phyloP scores from a whole-genome alignment of 2,113 vertebrate species.

The Mandrillus leucophaeus region DNA sequence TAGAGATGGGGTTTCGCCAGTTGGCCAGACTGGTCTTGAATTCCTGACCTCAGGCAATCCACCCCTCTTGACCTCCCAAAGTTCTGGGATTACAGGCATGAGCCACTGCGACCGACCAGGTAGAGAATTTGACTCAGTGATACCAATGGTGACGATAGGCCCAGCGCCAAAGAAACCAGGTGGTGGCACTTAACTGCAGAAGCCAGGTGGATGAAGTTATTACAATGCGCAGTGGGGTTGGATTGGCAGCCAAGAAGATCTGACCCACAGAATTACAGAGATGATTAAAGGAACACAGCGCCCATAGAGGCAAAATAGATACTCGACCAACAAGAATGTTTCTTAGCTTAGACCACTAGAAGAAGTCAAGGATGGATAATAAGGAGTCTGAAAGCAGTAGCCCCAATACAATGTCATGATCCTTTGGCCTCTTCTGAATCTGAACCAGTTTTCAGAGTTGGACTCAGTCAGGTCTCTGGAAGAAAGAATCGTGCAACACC shows the following conservation, averaged over 20 bases:
- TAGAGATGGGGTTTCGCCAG: too few species aligned
- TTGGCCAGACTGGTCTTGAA: too few species aligned
- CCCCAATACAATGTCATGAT: not conserved
- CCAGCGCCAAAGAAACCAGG: not conserved
- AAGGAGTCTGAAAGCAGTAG: not conserved
- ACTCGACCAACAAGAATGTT: not conserved
- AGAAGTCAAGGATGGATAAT: not conserved
- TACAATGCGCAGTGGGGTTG: not conserved
- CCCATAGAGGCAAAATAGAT: too few species aligned
- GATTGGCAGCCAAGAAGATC: not conserved
- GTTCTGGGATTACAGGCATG: too few species aligned
- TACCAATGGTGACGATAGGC: not conserved
- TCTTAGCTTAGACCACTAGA: not conserved
- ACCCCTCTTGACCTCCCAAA: too few species aligned
- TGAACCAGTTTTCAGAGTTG: not conserved
- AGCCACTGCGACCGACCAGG: fast-evolving
- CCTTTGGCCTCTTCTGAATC: not conserved
- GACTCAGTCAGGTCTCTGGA: not conserved
- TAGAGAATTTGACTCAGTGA: not conserved
- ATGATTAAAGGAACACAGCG: not conserved
- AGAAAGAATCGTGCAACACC: not conserved
- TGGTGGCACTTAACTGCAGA: not conserved
- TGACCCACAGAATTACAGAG: not conserved
- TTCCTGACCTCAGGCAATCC: too few species aligned
- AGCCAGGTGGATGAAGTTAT: not conserved